Evolutionary conservation across 2,113 vertebrate genomes (phyloP), one percentile per base, ranked within the genome.

Genomic region (Mungos mungo): DNA sequence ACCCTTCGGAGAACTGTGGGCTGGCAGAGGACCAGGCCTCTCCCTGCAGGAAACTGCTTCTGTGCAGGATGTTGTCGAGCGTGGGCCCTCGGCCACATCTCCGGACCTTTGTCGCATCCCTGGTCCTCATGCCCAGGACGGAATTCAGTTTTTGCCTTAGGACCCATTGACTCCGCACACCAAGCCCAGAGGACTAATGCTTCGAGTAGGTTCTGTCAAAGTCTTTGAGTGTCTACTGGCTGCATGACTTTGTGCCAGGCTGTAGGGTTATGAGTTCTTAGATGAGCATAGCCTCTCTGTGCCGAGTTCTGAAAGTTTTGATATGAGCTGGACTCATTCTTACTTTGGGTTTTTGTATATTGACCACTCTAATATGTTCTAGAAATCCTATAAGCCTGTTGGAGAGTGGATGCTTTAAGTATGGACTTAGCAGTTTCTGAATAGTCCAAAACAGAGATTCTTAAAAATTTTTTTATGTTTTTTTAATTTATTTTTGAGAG

Each of bases 1-100:
- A 95, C 93, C 86, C 77, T 94, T 94, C 85, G 95, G 84, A 95
- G 85, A 81, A 50, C 89, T 69, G 68, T 45, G 66, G 72, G 23
- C 65, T 96, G 97, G 97, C 92, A 21, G 11, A 14, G 57, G 14
- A 86, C 95, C 92, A 88, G 76, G 57, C 65, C 45, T 11, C 92
- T 95, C 83, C 69, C 92, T 52, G n/a, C 92, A 76, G 69, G 83
- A 89, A 68, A 35, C 74, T 80, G 85, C 66, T 96, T 92, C 90
- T 76, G 45, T 90, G 96, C 85, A 88, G 47, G 45, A 54, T 63
- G 21, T 88, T 90, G 83, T 85, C 92, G 92, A 92, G 63, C 1
- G 3, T 6, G 27, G 76, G 91, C 77, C 31, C 52, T 33, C 19
- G 52, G 92, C 92, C 68, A 83, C 6, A 11, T 45, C 89, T 35